A percentile compares a stretch with the other conserved stretches of the same genome.
phyloP scores from a whole-genome alignment of 2,797 vertebrate genomes.

The Taeniopygia guttata region DNA sequence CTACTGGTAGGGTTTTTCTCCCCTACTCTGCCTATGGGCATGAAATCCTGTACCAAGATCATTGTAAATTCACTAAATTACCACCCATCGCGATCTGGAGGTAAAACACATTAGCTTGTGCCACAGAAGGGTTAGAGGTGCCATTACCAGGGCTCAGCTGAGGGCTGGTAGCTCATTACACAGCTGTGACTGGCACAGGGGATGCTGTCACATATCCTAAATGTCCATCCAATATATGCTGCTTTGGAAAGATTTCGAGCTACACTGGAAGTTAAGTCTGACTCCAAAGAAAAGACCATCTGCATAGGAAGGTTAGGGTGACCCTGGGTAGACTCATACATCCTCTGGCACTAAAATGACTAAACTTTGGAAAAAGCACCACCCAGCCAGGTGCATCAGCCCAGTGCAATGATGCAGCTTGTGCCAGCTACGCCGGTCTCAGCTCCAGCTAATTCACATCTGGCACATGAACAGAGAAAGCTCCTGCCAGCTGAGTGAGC shows the following conservation, averaged over 20 bases:
- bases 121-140: not conserved
- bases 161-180: not conserved
- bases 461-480: not conserved
- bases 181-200: not conserved
- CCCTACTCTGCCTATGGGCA: not conserved
- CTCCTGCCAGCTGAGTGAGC: not conserved
- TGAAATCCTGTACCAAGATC: not conserved
- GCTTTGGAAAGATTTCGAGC: not conserved
- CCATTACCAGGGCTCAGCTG: not conserved
- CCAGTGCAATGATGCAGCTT: not conserved
- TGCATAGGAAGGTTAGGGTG: not conserved
- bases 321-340: not conserved
- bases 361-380: not conserved
- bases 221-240: not conserved
- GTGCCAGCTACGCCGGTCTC: fast-evolving
- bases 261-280: not conserved
- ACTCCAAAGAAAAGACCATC: not conserved
- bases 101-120: not conserved
- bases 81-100: not conserved
- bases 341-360: not conserved
- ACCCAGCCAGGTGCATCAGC: not conserved
- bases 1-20: not conserved
- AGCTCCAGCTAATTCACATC: not conserved
- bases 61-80: not conserved
- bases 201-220: not conserved